Conservation (phyloP, 2,888 invertebrate genomes). For the Thereva nobilitata region DNA sequence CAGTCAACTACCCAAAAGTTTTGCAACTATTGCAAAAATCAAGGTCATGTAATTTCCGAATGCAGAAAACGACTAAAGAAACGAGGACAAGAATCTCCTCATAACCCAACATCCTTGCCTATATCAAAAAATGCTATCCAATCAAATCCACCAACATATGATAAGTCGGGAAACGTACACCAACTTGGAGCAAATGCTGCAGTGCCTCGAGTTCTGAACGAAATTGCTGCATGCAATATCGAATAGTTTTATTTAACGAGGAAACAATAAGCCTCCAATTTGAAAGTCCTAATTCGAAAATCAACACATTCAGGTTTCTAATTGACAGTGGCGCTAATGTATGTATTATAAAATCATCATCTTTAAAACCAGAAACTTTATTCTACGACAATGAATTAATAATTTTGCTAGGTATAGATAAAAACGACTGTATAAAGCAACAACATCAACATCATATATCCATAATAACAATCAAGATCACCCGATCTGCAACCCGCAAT, state of each 20-base stretch:
- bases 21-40: conserved; percentile 2
- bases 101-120: neutral
- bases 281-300: no score
- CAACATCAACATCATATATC: no score
- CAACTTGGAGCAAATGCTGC: neutral
- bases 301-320: no score
- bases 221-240: neutral
- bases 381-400: no score
- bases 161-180: neutral
- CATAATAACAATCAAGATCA: no score
- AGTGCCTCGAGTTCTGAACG: neutral
- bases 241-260: neutral
- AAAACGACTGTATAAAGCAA: no score
- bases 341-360: no score
- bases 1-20: neutral
- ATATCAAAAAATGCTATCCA: neutral
- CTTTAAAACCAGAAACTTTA: no score
- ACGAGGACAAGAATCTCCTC: no score
- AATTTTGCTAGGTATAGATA: no score
- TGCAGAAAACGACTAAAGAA: neutral
- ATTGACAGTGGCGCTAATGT: no score
- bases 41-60: neutral
- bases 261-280: neutral
- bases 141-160: neutral
- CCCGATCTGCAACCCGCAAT: no score